phyloP scores from a whole-genome alignment of 2,113 vertebrate species.

The Sylvia atricapilla region DNA sequence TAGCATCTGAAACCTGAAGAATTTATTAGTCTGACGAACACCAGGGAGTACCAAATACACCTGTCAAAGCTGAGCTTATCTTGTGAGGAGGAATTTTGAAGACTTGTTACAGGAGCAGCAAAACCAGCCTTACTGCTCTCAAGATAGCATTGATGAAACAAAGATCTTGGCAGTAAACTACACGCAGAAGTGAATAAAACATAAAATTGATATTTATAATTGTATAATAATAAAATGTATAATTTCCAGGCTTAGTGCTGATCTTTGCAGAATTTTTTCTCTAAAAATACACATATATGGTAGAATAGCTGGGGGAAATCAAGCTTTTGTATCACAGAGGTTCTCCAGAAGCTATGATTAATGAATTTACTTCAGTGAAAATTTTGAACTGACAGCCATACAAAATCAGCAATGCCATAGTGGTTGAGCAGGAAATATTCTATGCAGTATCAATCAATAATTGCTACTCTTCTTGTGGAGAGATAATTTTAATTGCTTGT shows the following conservation, averaged over 20 bases:
- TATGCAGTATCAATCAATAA: background rate
- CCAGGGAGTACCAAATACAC: background rate
- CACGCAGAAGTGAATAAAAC: background rate
- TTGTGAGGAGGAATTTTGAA: background rate
- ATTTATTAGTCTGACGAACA: conserved; percentile 47
- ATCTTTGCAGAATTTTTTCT: background rate
- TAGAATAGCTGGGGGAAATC: background rate
- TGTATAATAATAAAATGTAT: background rate
- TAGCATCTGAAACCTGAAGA: conserved; percentile 18
- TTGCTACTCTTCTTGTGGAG: background rate
- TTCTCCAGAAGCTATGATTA: background rate
- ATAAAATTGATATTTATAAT: background rate
- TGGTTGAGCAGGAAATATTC: background rate
- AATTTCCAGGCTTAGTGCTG: background rate
- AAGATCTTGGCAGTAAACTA: background rate
- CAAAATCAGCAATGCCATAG: background rate
- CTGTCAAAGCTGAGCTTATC: background rate
- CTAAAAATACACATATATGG: fast-evolving
- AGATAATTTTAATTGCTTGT: background rate
- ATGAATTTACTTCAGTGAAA: background rate
- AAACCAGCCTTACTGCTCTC: background rate
- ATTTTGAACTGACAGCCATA: background rate
- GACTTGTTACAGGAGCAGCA: background rate
- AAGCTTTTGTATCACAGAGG: background rate
- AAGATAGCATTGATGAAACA: background rate